Conservation (phyloP, 2,113 vertebrate species). For the Megaceryle torquata region DNA sequence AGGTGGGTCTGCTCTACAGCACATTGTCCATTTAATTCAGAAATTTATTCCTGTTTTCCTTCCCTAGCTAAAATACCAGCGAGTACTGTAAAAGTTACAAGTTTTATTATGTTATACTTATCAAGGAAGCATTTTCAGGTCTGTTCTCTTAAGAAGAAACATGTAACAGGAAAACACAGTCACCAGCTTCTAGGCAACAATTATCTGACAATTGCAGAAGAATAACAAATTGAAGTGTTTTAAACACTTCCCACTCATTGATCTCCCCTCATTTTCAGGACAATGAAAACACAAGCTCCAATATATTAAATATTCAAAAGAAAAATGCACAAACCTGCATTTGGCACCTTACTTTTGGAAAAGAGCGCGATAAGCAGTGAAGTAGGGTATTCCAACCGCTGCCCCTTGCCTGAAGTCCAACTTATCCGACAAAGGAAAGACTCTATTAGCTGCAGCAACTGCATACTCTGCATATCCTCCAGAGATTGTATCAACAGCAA, state of each 20-base stretch:
- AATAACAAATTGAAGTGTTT: not conserved
- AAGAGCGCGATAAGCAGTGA: conserved; percentile 92
- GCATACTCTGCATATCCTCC: conserved; percentile 91
- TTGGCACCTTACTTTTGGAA: conserved; percentile 82
- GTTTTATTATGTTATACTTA: not conserved
- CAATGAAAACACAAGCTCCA: accelerated
- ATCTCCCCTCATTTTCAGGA: not conserved
- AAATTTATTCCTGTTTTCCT: not conserved
- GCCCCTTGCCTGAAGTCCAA: conserved; percentile 88
- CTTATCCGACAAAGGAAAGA: conserved; percentile 79
- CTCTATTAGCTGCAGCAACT: conserved; percentile 72
- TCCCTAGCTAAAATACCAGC: not conserved
- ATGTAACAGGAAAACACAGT: not conserved
- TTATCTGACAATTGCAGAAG: not conserved
- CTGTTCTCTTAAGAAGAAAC: not conserved
- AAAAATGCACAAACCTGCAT: not conserved
- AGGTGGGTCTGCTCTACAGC: not conserved
- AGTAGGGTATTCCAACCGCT: conserved; percentile 87
- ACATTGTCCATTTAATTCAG: not conserved
- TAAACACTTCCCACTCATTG: not conserved
- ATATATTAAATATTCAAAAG: not conserved
- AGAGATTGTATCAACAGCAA: conserved; percentile 76
- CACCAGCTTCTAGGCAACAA: not conserved
- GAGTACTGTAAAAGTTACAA: not conserved
- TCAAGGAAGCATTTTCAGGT: not conserved